Base-by-base conservation (phyloP, 2,888 invertebrate species). In the Gibbula magus region DNA sequence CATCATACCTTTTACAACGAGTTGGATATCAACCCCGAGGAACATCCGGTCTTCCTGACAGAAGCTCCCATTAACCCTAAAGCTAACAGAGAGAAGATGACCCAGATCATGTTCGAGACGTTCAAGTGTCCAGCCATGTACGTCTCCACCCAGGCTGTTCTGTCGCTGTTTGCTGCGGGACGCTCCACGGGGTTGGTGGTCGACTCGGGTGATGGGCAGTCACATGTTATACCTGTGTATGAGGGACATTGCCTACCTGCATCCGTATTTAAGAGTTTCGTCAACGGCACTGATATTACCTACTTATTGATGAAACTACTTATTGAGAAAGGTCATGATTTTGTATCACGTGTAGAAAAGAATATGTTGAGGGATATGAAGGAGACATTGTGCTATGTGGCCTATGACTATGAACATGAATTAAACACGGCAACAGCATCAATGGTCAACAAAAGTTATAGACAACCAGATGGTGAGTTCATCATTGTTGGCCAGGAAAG, bases 131-230 rank as follows among this genome's bases (percentile, higher is more conserved):
- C 97, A 86, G 97, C 97, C 91, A 97, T 97, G 96, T 97, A 97
- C 94, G 97, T 97, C 86, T 97, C 97, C 92, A 97, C 97, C 94
- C 97, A 97, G 94, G 97, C 97, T 90, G 97, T 97, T 88, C 95
- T 97, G 84, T 97, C 97, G 54, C 94, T 97, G 93, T 97, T 97
- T 94, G 97, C 97, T 86, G 97, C 97, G 92, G 97, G 97, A 94
- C 96, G 97, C 95, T 97, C 97, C 94, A 97, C 97, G 93, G 97
- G 97, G 95, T 97, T 97, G 93, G 97, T 97, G 85, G 94, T 97
- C 92, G 97, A 97, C 94, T 97, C 97, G 88, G 97, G 97, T 86
- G 97, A 97, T 94, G 97, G 97, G 94, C 97, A 97, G 87, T 97
- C 97, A 76, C 97, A 97, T 95, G 97, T 97, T 77, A 97, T 97